These are phyloP conservation scores for Tanypteryx hageni DNA, from an alignment of 2,888 invertebrate species.

Conservation along the genomic window DNA sequence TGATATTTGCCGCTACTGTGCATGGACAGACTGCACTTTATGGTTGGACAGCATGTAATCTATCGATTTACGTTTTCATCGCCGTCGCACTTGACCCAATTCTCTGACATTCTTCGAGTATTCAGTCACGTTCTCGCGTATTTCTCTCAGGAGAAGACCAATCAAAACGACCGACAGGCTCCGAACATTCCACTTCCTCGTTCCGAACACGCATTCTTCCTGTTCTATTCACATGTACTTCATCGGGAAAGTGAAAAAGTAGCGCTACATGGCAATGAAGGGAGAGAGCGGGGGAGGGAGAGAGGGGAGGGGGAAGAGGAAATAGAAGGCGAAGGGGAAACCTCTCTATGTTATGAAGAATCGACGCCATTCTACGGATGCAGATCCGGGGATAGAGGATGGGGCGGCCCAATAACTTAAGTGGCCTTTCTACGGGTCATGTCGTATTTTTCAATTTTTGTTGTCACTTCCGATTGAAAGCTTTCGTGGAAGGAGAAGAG, in stretches of 20 bases:
- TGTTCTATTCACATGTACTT: neutral
- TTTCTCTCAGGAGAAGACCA: too few species aligned
- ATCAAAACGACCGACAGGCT: too few species aligned
- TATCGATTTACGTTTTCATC: too few species aligned
- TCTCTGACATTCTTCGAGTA: too few species aligned
- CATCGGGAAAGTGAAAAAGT: neutral
- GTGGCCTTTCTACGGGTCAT: constrained; percentile 5
- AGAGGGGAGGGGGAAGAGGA: neutral
- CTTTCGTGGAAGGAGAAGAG: neutral
- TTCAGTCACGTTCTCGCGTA: too few species aligned
- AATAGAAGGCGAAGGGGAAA: neutral
- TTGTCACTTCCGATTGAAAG: constrained; percentile 53
- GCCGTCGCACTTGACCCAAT: too few species aligned
- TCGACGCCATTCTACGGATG: neutral
- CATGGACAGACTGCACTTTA: too few species aligned
- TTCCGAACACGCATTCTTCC: too few species aligned
- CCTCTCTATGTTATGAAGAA: neutral
- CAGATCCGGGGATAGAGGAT: too few species aligned
- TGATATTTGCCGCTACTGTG: too few species aligned
- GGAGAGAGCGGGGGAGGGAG: neutral
- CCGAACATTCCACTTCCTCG: too few species aligned
- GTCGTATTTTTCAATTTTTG: constrained; percentile 51
- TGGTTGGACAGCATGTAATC: too few species aligned
- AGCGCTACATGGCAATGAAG: neutral
- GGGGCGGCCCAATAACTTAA: neutral